phyloP scores from a whole-genome alignment of 2,888 invertebrate genomes.

The Nectonema munidae region DNA sequence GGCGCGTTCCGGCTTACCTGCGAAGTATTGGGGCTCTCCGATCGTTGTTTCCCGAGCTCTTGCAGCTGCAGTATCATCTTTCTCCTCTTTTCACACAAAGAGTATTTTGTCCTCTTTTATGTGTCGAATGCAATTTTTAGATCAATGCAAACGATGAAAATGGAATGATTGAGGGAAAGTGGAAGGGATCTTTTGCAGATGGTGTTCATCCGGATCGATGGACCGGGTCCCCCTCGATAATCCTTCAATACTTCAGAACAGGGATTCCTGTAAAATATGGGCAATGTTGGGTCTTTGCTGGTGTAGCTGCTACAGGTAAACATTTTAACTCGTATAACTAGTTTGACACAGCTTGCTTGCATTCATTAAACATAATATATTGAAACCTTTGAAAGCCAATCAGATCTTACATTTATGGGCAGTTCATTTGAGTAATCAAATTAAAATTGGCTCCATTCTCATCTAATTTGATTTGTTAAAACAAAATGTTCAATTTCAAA shows the following conservation, averaged over 20 bases:
- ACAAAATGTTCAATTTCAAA: no score
- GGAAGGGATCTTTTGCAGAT: conserved; percentile 40
- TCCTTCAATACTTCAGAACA: conserved; percentile 46
- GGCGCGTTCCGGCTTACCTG: conserved; percentile 18
- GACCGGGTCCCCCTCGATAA: conserved; percentile 26
- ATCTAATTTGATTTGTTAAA: no score
- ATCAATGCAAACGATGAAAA: conserved; percentile 39
- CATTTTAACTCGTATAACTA: no score
- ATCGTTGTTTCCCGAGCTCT: conserved; percentile 15
- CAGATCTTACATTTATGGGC: no score
- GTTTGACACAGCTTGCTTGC: no score
- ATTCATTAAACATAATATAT: no score
- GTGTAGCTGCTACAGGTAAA: conserved; percentile 49
- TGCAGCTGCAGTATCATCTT: conserved; percentile 17
- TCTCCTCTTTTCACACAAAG: no score
- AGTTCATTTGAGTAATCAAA: no score
- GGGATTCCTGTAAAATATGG: conserved; percentile 50
- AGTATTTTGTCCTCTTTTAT: no score
- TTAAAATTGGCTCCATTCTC: no score
- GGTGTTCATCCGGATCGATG: conserved; percentile 47
- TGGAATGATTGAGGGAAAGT: conserved; percentile 51
- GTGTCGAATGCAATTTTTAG: no score
- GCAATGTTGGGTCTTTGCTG: conserved; percentile 70
- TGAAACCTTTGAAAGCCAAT: no score
- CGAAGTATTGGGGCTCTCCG: conserved; percentile 22